Base-by-base conservation (phyloP, 2,113 vertebrate species). In the Tor tambroides region DNA sequence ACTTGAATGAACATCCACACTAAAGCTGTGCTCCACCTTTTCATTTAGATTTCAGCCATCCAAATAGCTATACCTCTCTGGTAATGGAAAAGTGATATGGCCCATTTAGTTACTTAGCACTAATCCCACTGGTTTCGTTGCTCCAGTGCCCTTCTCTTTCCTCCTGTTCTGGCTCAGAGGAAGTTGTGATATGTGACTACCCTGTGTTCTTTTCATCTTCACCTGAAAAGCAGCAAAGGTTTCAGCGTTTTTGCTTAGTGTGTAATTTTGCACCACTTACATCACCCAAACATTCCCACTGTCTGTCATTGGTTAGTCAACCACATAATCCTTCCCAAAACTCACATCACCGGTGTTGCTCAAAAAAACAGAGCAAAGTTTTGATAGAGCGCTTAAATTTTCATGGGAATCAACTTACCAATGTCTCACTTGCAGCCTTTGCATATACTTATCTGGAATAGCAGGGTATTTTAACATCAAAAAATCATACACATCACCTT, bases 1-100 rank as follows among this genome's bases (percentile, higher is more conserved):
- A 90, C 90, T 6, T 32, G 88, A 90, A 77, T 46, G 89, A 91
- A 83, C 82, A 89, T 79, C 63, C 78, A 89, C 83, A 85, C 69
- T 35, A 56, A 28, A 43, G 83, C 78, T 86, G 72, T 80, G 88
- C 90, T 91, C 91, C 87, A 92, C 90, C 84, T 92, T 93, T 91
- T 92, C 85, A 92, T 93, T 92, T 92, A 90, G 88, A 92, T 91
- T 92, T 91, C 85, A 88, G 85, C 86, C 87, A 85, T 88, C 90
- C 88, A 90, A 93, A 91, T 89, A 91, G 89, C 92, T 91, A 85
- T 93, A 90, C 86, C 91, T 91, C 61, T 91, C 88, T 89, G 85
- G 90, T 93, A 94, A 95, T 93, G 91, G 92, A 93, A 93, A 94
- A 89, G 90, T 91, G 91, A 94, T 93, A 89, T 93, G 92, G 90